phyloP scores from a whole-genome alignment of 2,797 vertebrate genomes.

The Strix occidentalis region DNA sequence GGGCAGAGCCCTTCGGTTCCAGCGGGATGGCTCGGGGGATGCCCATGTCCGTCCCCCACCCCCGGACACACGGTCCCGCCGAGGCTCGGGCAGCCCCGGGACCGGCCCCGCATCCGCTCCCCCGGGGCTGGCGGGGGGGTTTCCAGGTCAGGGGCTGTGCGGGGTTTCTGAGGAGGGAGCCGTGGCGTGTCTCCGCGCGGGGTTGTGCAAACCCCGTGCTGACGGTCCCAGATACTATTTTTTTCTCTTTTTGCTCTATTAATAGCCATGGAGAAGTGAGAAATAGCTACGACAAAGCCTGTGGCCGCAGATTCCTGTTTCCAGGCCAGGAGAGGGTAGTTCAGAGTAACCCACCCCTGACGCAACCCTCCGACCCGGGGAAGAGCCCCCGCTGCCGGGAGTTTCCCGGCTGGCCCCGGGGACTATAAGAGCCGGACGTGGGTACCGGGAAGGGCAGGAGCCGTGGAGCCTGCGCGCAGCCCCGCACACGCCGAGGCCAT shows the following conservation, averaged over 20 bases:
- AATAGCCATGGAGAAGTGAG: neutral
- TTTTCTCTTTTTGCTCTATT: neutral
- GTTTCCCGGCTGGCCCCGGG: neutral
- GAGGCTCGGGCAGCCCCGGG: too few species aligned
- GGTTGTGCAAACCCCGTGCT: neutral
- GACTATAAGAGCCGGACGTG: neutral
- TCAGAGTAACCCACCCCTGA: accelerated
- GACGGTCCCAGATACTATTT: accelerated
- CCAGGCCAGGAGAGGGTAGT: neutral
- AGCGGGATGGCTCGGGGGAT: accelerated
- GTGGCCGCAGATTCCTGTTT: accelerated
- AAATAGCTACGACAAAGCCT: neutral
- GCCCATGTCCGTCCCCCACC: too few species aligned
- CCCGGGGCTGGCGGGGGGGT: neutral
- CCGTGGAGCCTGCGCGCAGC: neutral
- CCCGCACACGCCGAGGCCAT: accelerated
- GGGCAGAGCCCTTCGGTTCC: accelerated
- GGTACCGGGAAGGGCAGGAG: accelerated
- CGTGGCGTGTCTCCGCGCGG: accelerated
- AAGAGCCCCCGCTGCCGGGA: neutral
- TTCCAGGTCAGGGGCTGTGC: neutral
- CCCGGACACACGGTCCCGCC: neutral
- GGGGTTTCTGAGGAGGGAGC: neutral
- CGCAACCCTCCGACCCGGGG: neutral
- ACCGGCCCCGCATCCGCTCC: neutral